Evolutionary conservation across 2,113 vertebrate species (phyloP), one percentile per base, ranked within the genome.

Genomic region (Entomyzon cyanotis): DNA sequence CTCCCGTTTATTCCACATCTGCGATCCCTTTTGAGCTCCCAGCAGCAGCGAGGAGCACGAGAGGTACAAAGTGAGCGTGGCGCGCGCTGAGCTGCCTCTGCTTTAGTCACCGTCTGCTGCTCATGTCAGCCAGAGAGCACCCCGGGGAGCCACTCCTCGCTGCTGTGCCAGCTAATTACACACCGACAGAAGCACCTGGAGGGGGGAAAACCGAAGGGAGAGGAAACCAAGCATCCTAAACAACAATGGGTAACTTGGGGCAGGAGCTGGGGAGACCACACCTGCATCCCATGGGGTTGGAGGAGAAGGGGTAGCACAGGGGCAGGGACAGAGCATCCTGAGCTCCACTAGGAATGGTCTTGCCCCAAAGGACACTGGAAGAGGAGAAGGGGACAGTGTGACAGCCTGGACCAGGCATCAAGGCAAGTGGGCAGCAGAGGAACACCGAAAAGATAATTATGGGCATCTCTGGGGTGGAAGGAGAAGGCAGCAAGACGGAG

Each of bases 81-180:
- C 4, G 12, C 1, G 7, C 12, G 8, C 41, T 4, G 90, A 64
- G 77, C 90, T 55, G 92, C 19, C 94, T 84, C 95, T 19, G 62
- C 56, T 95, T 83, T 25, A 92, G 92, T 94, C 95, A 82, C 92
- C 24, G 63, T 90, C 96, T 95, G 96, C 91, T 73, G 88, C 93
- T 77, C 59, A 3, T 87, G 94, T 73, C 85, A 83, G 73, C 1
- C 2, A 25, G 67, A 42, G 63, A 81, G 87, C 79, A 84, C 91
- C 49, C 91, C 2, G 3, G 93, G 94, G 95, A 96, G 35, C 20
- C 23, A 50, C 24, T 41, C 83, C 91, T 84, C 11, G 0, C 16
- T 10, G 82, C 92, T 3, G 11, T 11, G 58, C 92, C 87, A 91
- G 73, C 87, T 89, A 58, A 59, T 59, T 47, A 46, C 93, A 84